Conservation (phyloP, 2,888 invertebrate species). For the Bembecia ichneumoniformis region DNA sequence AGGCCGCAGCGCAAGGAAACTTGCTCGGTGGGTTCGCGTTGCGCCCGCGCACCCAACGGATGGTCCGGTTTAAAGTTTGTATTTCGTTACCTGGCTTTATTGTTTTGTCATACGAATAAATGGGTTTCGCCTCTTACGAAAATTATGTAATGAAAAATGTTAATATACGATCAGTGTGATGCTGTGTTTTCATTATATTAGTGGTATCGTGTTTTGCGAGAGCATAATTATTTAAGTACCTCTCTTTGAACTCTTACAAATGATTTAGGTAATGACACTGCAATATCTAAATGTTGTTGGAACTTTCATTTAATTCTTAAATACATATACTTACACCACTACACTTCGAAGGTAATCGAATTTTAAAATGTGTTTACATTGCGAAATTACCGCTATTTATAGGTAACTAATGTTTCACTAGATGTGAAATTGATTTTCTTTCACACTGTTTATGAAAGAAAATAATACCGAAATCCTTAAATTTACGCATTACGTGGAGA, state of each 20-base stretch:
- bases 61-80: slow-evolving; percentile 53
- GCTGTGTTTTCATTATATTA: neutral
- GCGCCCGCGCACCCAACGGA: slow-evolving; percentile 52
- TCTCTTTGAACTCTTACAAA: neutral
- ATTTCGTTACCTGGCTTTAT: slow-evolving; percentile 43
- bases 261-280: neutral
- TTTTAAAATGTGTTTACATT: too few species aligned
- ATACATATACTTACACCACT: too few species aligned
- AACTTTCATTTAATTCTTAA: too few species aligned
- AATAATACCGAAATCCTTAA: too few species aligned
- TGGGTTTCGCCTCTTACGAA: slow-evolving; percentile 30
- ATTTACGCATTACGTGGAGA: too few species aligned
- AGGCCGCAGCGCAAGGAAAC: slow-evolving; percentile 14
- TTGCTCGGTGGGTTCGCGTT: slow-evolving; percentile 41
- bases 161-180: neutral
- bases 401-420: too few species aligned
- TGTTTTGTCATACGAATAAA: slow-evolving; percentile 53
- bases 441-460: too few species aligned
- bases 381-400: too few species aligned
- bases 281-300: neutral
- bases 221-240: neutral
- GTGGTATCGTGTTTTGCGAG: neutral
- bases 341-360: too few species aligned
- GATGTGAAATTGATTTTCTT: too few species aligned
- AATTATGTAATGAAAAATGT: slow-evolving; percentile 40